Percentiles rank a stretch among this genome's conserved stretches.
Conservation (phyloP, 2,888 invertebrate genomes). For the Lepidocyrtoides sp. region DNA sequence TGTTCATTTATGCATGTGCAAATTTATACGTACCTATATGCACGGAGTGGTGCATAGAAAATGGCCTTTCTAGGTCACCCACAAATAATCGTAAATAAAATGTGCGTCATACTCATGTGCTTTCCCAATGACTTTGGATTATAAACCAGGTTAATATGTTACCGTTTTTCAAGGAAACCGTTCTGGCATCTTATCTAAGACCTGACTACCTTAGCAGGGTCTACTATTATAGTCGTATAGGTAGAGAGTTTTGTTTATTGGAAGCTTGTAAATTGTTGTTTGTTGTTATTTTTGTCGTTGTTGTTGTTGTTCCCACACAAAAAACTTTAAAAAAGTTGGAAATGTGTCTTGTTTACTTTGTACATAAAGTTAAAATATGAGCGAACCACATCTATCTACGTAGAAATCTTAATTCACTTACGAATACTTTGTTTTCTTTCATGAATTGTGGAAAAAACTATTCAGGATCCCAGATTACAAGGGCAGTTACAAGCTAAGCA, state of each 20-base stretch:
- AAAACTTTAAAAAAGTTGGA: too few relatives aligned
- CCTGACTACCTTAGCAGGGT: not conserved
- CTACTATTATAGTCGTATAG: not conserved
- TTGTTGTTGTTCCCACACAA: too few relatives aligned
- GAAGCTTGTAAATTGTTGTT: too few relatives aligned
- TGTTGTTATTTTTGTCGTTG: too few relatives aligned
- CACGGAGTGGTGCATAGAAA: not conserved
- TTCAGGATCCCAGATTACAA: conserved; percentile 94
- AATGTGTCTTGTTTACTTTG: too few relatives aligned
- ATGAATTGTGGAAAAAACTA: too few relatives aligned
- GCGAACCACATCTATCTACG: too few relatives aligned
- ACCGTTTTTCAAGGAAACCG: not conserved
- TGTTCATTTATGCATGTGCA: not conserved
- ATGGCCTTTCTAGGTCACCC: conserved; percentile 24
- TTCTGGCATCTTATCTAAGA: conserved; percentile 1
- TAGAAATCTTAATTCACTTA: too few relatives aligned
- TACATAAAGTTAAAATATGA: too few relatives aligned
- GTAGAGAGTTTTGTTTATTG: conserved; percentile 86
- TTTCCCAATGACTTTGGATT: conserved; percentile 16
- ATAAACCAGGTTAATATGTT: conserved; percentile 57
- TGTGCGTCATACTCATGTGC: not conserved
- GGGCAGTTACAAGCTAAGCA: conserved; percentile 93
- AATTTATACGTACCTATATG: not conserved
- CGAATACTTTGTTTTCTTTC: too few relatives aligned
- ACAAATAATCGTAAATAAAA: not conserved